Evolutionary conservation across 2,113 vertebrate species (phyloP).

Genomic region (Notiomystis cincta): DNA sequence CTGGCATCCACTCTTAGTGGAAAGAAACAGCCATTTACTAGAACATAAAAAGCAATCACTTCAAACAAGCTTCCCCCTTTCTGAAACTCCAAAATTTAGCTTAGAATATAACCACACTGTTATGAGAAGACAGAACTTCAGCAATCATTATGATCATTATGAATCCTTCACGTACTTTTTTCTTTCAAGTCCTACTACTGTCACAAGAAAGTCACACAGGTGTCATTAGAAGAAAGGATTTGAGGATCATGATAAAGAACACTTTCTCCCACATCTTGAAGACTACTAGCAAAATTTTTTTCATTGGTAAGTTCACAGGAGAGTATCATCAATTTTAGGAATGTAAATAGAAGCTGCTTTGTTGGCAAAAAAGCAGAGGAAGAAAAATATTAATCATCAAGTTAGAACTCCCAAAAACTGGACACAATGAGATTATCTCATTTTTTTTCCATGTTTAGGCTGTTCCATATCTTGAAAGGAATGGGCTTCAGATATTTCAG

Average conservation of each 20-base stretch:
- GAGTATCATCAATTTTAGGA: not conserved
- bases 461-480: not conserved
- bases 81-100: not conserved
- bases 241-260: not conserved
- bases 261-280: not conserved
- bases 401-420: not conserved
- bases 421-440: rapidly evolving
- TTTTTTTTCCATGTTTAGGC: not conserved
- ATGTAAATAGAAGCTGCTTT: not conserved
- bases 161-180: not conserved
- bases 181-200: not conserved
- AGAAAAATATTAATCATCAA: not conserved
- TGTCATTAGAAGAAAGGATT: not conserved
- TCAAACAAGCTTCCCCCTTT: not conserved
- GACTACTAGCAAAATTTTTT: not conserved
- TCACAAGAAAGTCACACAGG: not conserved
- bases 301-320: not conserved
- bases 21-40: not conserved
- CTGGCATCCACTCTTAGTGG: not conserved
- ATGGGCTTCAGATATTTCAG: not conserved
- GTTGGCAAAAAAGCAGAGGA: not conserved
- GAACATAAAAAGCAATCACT: not conserved
- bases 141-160: not conserved
- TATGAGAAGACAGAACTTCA: not conserved
- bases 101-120: not conserved